Evolutionary conservation across 2,888 invertebrate genomes (phyloP).

Genomic region (Cerceris ruficornis): DNA sequence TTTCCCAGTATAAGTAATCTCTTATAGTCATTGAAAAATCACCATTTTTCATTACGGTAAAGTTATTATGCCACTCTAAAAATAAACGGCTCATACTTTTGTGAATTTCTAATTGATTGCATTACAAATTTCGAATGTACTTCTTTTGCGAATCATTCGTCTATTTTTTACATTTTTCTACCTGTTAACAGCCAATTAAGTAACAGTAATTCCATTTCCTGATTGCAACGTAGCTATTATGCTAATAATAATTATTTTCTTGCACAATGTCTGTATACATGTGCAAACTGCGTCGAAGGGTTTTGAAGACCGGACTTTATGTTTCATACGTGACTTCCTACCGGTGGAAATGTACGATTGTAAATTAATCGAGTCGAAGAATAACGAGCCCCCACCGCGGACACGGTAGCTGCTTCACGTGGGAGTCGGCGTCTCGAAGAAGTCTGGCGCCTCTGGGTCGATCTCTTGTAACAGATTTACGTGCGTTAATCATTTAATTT

Average conservation of each 20-base stretch:
- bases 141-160: too few species aligned
- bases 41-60: too few species aligned
- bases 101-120: too few species aligned
- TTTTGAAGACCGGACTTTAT: slow-evolving; percentile 32
- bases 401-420: slow-evolving; percentile 75
- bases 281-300: slow-evolving; percentile 13
- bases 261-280: not conserved
- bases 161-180: too few species aligned
- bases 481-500: slow-evolving; percentile 17
- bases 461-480: slow-evolving; percentile 31
- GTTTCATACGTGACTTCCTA: slow-evolving; percentile 26
- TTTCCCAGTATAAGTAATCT: too few species aligned
- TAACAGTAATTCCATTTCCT: too few species aligned
- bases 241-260: slow-evolving; percentile 10
- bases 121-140: too few species aligned
- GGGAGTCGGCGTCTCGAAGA: slow-evolving; percentile 68
- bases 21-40: too few species aligned
- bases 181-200: too few species aligned
- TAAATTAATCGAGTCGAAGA: slow-evolving; percentile 60
- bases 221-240: not conserved
- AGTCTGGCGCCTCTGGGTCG: slow-evolving; percentile 64
- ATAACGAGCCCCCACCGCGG: slow-evolving; percentile 49
- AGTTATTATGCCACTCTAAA: too few species aligned
- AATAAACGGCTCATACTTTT: too few species aligned
- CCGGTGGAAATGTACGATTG: slow-evolving; percentile 48